phyloP scores from a whole-genome alignment of 2,888 invertebrate species.

The Acronicta alni region DNA sequence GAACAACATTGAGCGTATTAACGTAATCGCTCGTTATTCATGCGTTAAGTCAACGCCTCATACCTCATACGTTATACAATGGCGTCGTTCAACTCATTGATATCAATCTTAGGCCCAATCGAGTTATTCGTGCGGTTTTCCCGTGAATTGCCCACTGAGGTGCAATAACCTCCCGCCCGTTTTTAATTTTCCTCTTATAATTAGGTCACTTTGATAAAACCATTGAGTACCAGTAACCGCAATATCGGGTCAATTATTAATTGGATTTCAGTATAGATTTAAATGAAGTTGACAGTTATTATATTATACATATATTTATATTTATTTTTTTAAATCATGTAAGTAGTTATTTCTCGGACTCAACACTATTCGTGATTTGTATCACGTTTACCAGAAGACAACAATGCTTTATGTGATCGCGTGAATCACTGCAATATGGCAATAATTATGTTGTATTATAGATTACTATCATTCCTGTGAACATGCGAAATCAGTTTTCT shows the following conservation, averaged over 20 bases:
- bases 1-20: conserved; percentile 49
- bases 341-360: no score
- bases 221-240: conserved; percentile 12
- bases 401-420: conserved; percentile 14
- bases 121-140: conserved; percentile 41
- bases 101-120: conserved; percentile 49
- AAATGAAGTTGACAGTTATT: conserved; percentile 1
- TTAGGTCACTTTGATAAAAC: conserved; percentile 43
- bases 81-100: conserved; percentile 56
- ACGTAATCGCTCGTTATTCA: conserved; percentile 51
- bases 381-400: no score
- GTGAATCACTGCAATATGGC: conserved; percentile 19
- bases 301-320: no score
- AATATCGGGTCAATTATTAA: conserved; percentile 19
- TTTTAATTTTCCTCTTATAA: conserved; percentile 53
- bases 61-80: conserved; percentile 44
- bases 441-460: conserved; percentile 18
- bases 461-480: conserved; percentile 32
- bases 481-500: conserved; percentile 38
- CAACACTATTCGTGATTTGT: not conserved
- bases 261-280: conserved; percentile 18
- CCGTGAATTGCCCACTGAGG: conserved; percentile 31
- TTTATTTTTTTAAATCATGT: no score
- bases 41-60: conserved; percentile 53
- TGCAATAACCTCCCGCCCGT: conserved; percentile 53